Evolutionary conservation across 2,888 invertebrate species (phyloP), one percentile per base, ranked within the genome.

Genomic region (Harpalus rufipes): DNA sequence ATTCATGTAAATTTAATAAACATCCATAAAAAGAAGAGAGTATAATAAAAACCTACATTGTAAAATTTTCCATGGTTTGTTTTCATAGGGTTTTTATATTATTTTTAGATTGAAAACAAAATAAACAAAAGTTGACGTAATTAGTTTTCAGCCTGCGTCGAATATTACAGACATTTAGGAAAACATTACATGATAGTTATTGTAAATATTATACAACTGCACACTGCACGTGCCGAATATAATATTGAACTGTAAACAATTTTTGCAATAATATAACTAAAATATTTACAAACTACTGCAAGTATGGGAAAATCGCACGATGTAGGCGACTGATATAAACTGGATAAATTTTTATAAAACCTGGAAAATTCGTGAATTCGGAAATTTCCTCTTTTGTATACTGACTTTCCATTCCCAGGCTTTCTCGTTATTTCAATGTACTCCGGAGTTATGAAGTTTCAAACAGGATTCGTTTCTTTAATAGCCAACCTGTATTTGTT

Each of bases 51-150:
- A 51, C 4, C 2, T 10, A 10, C 4, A 51, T 12, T 51, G 44
- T 51, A 51, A 51, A 51, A 51, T 51, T 51, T 51, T 51, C 44
- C 44, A 10, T 32, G 5, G 12, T 51, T 12, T 51, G 44, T 51
- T 51, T 51, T 6, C 12, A 51, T 51, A 8, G 1, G 44, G 10
- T 51, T 12, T 51, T 51, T 12, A 51, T 12, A 16, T 59, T 59
- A 59, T 59, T 59, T 59, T 59, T 59, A 59, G 59, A 59, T 7
- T 7, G 14, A 7, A 58, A 59, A 18, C 7, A 59, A 59, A 59
- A 59, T 59, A 59, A 59, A 59, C 59, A 59, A 14, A 14, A 7
- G 16, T 59, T 59, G 59, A 59, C 59, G 59, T 14, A 14, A 59
- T 59, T 59, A 59, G 14, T 59, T 14, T 59, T 14, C 6, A 14